phyloP scores from a whole-genome alignment of 1,140 invertebrate species.

The Bombus ignitus region DNA sequence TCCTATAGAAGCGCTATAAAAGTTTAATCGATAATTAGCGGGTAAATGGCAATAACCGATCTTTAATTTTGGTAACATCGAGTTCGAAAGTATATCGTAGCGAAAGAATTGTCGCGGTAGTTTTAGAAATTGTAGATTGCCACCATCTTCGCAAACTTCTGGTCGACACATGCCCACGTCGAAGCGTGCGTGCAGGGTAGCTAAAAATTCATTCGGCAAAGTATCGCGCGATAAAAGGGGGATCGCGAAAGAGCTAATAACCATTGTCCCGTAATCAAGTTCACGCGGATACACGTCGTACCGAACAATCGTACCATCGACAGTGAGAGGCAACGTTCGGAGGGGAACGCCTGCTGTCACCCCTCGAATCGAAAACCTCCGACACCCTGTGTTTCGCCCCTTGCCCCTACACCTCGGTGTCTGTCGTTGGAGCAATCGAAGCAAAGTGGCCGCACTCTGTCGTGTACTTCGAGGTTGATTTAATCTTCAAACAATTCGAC shows the following conservation, averaged over 20 bases:
- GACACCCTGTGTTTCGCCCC: background rate
- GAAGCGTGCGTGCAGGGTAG: too few species aligned
- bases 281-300: background rate
- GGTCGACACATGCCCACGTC: too few species aligned
- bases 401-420: background rate
- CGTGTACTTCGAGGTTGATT: constrained; percentile 62
- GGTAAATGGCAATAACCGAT: too few species aligned
- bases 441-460: constrained; percentile 54
- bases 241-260: constrained; percentile 5
- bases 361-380: constrained; percentile 31
- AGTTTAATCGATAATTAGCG: too few species aligned
- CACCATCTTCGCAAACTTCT: too few species aligned
- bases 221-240: background rate
- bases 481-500: constrained; percentile 68
- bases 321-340: background rate
- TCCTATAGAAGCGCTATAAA: too few species aligned
- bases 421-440: constrained; percentile 44
- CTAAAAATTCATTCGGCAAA: too few species aligned
- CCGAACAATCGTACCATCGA: too few species aligned
- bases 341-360: background rate
- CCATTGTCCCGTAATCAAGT: constrained; percentile 19
- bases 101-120: rapidly evolving
- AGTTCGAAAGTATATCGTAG: too few species aligned
- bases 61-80: too few species aligned
- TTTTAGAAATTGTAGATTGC: too few species aligned